Conservation (phyloP, 1,140 invertebrate species). For the Drosophila navojoa region DNA sequence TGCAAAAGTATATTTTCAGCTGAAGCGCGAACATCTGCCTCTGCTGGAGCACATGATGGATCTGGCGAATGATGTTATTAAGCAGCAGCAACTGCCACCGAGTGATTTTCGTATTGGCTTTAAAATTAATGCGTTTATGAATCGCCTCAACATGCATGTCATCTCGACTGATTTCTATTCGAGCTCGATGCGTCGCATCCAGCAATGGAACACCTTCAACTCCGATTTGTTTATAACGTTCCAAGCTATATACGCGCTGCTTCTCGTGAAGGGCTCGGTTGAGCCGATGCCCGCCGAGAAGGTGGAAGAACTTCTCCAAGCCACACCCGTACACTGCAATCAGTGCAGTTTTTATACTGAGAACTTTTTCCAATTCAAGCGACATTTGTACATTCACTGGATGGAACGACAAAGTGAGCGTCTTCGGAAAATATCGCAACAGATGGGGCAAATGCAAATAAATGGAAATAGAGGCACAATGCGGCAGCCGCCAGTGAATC, state of each 20-base stretch:
- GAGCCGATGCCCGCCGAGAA: conserved; percentile 43
- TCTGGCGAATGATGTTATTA: conserved; percentile 54
- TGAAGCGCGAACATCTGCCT: conserved; percentile 48
- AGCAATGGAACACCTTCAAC: conserved; percentile 66
- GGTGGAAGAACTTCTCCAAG: conserved; percentile 13
- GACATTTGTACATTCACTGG: conserved; percentile 58
- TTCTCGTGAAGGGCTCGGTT: conserved; percentile 38
- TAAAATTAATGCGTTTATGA: conserved; percentile 58
- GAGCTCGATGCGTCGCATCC: conserved; percentile 30
- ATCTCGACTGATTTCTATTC: conserved; percentile 61
- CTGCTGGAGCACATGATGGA: conserved; percentile 66
- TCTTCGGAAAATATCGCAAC: not conserved
- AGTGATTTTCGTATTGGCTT: conserved; percentile 59
- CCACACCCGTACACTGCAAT: conserved; percentile 43
- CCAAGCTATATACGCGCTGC: conserved; percentile 26
- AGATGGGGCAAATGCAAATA: conserved; percentile 1
- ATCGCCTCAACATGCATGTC: conserved; percentile 62
- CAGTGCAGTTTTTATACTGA: conserved; percentile 50
- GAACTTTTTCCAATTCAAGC: conserved; percentile 34
- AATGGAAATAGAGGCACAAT: not conserved
- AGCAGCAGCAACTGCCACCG: conserved; percentile 31
- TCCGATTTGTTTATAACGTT: conserved; percentile 58
- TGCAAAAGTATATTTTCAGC: conserved; percentile 10
- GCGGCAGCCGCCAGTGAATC: not conserved
- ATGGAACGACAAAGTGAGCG: conserved; percentile 13